Percentiles rank a stretch among this genome's conserved stretches.
Conservation (phyloP, 2,888 invertebrate genomes). For the Uropetala carovei region DNA sequence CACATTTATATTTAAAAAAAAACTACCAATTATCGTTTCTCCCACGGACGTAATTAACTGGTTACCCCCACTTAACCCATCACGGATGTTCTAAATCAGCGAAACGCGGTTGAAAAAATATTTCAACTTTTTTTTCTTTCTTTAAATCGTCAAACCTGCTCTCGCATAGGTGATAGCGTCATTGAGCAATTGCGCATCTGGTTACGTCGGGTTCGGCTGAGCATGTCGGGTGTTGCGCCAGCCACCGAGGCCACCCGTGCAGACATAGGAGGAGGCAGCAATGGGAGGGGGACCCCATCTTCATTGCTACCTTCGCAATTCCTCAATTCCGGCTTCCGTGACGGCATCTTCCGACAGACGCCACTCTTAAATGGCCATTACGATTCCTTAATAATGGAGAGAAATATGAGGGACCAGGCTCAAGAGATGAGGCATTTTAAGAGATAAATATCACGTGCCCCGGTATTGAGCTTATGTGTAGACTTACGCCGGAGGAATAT, state of each 20-base stretch:
- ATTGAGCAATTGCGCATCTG: slow-evolving; percentile 52
- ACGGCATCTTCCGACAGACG: not conserved
- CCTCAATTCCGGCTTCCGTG: not conserved
- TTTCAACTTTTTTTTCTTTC: not conserved
- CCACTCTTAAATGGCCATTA: not conserved
- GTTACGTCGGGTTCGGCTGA: not conserved
- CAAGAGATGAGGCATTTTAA: not conserved
- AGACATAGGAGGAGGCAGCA: not conserved
- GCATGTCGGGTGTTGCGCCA: slow-evolving; percentile 39
- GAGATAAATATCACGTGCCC: not conserved
- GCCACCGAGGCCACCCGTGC: slow-evolving; percentile 11
- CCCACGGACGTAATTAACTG: too few relatives aligned
- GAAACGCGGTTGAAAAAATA: not conserved
- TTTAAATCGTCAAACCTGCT: not conserved
- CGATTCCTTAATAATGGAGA: not conserved
- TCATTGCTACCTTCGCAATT: not conserved
- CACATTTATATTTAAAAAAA: too few relatives aligned
- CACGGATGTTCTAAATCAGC: too few relatives aligned
- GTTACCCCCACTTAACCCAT: too few relatives aligned
- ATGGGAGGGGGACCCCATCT: not conserved
- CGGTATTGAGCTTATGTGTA: not conserved
- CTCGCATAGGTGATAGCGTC: slow-evolving; percentile 28
- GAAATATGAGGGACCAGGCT: not conserved
- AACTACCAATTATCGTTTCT: too few relatives aligned
- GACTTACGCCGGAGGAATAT: not conserved